Evolutionary conservation across 2,797 vertebrate species (phyloP).

Genomic region (Danio kyathit): DNA sequence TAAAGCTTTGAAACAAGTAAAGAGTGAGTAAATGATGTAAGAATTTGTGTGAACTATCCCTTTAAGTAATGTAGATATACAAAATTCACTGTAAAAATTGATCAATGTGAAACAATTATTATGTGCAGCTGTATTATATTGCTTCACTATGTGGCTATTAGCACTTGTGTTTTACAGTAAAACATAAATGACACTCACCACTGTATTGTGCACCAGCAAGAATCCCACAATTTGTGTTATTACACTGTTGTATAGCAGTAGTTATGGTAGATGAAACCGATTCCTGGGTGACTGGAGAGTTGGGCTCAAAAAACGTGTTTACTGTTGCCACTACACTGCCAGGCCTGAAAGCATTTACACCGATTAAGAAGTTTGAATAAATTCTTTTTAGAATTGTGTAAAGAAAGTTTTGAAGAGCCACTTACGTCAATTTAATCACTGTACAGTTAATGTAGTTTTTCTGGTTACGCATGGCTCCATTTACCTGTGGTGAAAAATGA

Average conservation of each 20-base stretch:
- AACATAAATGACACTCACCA: conserved; percentile 55
- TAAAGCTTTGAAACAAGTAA: no score
- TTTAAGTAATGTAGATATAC: no score
- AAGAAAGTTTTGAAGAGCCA: conserved; percentile 21
- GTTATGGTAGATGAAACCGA: conserved; percentile 27
- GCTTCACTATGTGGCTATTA: not conserved
- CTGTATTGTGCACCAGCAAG: conserved; percentile 53
- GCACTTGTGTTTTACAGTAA: not conserved
- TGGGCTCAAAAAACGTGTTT: conserved; percentile 72
- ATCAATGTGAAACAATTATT: no score
- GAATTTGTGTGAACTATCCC: not conserved
- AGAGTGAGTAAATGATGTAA: not conserved
- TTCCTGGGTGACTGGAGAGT: conserved; percentile 47
- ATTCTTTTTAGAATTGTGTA: not conserved
- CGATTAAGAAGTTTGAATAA: not conserved
- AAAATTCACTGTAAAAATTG: not conserved
- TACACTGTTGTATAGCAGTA: not conserved
- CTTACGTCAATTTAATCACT: conserved; percentile 74
- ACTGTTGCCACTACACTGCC: conserved; percentile 78
- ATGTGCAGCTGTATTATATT: not conserved
- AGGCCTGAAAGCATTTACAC: conserved; percentile 60
- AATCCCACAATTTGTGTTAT: not conserved
- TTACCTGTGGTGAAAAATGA: conserved; percentile 66
- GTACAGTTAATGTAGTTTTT: conserved; percentile 67
- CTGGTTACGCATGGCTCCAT: conserved; percentile 8